Evolutionary conservation across 2,797 vertebrate species (phyloP).

Genomic region (Anolis apletophallus): DNA sequence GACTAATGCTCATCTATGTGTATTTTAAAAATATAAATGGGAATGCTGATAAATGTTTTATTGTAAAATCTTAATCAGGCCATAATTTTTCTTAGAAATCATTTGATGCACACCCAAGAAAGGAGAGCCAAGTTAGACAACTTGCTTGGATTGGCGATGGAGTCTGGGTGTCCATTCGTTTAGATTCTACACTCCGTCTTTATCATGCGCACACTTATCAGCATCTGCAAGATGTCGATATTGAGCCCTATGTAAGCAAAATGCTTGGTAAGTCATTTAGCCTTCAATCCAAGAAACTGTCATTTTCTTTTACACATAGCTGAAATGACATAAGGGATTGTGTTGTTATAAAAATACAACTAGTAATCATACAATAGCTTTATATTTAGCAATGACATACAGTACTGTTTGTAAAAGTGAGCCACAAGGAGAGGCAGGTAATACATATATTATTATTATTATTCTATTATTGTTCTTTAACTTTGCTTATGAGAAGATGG

Average conservation of each 20-base stretch:
- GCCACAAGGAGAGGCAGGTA: too few relatives aligned
- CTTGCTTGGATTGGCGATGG: slow-evolving; percentile 96
- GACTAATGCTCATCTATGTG: background rate
- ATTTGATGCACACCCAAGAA: slow-evolving; percentile 96
- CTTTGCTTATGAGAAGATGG: background rate
- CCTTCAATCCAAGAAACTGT: background rate
- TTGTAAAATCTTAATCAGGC: background rate
- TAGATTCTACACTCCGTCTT: slow-evolving; percentile 95
- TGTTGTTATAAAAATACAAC: background rate
- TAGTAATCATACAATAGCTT: background rate
- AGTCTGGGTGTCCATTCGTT: slow-evolving; percentile 97
- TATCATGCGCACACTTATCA: slow-evolving; percentile 96
- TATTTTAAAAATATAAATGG: background rate
- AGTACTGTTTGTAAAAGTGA: background rate
- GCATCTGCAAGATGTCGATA: slow-evolving; percentile 97
- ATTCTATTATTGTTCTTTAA: background rate
- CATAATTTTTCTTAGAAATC: slow-evolving; percentile 85
- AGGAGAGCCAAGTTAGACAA: slow-evolving; percentile 97
- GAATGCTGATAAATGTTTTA: background rate
- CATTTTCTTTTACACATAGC: background rate
- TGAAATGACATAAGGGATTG: background rate
- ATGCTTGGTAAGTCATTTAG: slow-evolving; percentile 89
- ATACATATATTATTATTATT: too few relatives aligned
- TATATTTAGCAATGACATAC: background rate
- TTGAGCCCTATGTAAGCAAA: slow-evolving; percentile 99